A percentile compares a stretch with the other conserved stretches of the same genome.
phyloP scores from a whole-genome alignment of 2,888 invertebrate species.

The Philopedon plagiatum region DNA sequence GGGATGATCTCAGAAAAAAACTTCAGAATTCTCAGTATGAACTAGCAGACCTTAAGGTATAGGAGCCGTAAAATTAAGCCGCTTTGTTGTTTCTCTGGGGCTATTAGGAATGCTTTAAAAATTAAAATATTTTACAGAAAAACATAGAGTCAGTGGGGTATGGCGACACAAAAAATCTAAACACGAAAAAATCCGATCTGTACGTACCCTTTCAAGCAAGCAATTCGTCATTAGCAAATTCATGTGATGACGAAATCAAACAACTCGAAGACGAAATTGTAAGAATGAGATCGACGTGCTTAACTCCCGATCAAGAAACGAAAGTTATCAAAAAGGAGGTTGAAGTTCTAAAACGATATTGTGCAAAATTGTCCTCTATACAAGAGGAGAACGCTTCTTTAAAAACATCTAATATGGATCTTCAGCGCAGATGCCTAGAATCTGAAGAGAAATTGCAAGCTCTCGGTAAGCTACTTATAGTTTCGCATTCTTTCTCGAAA shows the following conservation, averaged over 20 bases:
- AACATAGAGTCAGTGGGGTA: constrained; percentile 33
- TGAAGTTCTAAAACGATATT: constrained; percentile 63
- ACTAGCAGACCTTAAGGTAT: constrained; percentile 55
- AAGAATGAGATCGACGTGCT: constrained; percentile 54
- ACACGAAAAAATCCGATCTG: constrained; percentile 19
- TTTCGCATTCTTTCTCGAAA: too few relatives aligned
- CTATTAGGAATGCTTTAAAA: neutral
- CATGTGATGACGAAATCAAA: constrained; percentile 58
- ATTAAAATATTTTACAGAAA: constrained; percentile 39
- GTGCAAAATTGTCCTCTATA: constrained; percentile 61
- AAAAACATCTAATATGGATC: constrained; percentile 60
- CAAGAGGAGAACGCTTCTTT: constrained; percentile 63
- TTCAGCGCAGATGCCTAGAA: constrained; percentile 54
- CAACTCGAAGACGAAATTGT: constrained; percentile 61
- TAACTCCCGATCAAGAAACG: constrained; percentile 60
- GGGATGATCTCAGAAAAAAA: constrained; percentile 59
- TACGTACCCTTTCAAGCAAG: constrained; percentile 31
- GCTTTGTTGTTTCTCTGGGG: neutral
- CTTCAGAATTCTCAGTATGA: constrained; percentile 59
- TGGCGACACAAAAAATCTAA: constrained; percentile 17
- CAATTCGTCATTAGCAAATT: constrained; percentile 27
- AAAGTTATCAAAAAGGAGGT: constrained; percentile 63
- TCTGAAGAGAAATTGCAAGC: constrained; percentile 49
- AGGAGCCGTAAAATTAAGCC: neutral
- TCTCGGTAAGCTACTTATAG: too few relatives aligned